Evolutionary conservation across 2,888 invertebrate genomes (phyloP).

Genomic region (Thera britannica): DNA sequence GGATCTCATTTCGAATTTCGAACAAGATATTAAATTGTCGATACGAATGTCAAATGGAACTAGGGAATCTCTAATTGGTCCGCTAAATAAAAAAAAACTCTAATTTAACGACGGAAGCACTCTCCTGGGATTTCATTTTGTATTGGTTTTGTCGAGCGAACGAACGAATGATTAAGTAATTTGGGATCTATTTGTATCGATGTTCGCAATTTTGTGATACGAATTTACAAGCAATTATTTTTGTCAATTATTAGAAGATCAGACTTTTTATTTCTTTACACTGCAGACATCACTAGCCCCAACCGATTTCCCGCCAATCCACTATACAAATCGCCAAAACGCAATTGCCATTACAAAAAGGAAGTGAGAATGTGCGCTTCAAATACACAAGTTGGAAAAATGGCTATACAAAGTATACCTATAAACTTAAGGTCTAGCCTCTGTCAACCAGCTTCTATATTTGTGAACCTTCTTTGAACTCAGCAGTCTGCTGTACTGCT

Average conservation of each 20-base stretch:
- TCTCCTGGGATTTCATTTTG: conserved; percentile 29
- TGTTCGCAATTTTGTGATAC: background rate
- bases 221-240: no score
- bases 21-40: conserved; percentile 61
- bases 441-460: conserved; percentile 41
- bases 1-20: conserved; percentile 54
- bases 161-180: conserved; percentile 21
- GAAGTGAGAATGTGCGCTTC: conserved; percentile 43
- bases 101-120: conserved; percentile 29
- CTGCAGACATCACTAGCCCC: conserved; percentile 10
- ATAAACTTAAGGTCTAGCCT: conserved; percentile 51
- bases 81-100: conserved; percentile 36
- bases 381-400: conserved; percentile 61
- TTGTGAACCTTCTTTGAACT: conserved; percentile 5
- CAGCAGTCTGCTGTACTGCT: no score
- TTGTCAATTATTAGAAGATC: no score
- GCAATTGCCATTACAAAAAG: conserved; percentile 19
- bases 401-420: conserved; percentile 38
- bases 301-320: conserved; percentile 17
- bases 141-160: conserved; percentile 22
- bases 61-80: conserved; percentile 54
- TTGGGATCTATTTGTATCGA: conserved; percentile 23
- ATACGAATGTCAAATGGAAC: conserved; percentile 48
- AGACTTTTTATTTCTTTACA: no score
- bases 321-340: conserved; percentile 25